Percentiles rank a stretch among this genome's conserved stretches.
Conservation (phyloP, 53 echinoderm and acorn worm genomes). For the Echinarachnius parma region DNA sequence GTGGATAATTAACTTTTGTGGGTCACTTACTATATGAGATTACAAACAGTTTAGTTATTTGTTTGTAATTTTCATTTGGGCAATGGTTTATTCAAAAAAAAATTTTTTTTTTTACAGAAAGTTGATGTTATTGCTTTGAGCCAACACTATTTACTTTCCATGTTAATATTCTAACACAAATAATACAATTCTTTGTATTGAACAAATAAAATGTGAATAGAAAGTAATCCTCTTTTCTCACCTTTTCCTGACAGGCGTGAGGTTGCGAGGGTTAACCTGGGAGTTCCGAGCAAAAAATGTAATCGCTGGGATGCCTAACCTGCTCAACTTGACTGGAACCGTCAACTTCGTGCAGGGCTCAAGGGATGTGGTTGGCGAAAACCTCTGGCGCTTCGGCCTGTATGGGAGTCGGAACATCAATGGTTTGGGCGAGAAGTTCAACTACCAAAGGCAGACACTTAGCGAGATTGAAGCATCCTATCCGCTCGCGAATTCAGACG, state of each 20-base stretch:
- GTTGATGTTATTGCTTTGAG: too few relatives aligned
- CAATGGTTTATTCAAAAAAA: too few relatives aligned
- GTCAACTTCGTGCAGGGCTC: slow-evolving; percentile 56
- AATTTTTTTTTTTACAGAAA: too few relatives aligned
- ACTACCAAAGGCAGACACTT: slow-evolving; percentile 73
- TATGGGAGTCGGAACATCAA: slow-evolving; percentile 61
- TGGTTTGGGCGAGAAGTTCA: slow-evolving; percentile 66
- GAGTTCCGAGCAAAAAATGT: slow-evolving; percentile 59
- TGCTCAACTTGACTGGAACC: slow-evolving; percentile 55
- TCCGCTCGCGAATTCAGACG: slow-evolving; percentile 25
- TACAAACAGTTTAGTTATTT: too few relatives aligned
- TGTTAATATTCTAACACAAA: too few relatives aligned
- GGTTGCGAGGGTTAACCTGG: slow-evolving; percentile 72
- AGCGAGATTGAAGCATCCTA: slow-evolving; percentile 48
- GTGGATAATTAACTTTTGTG: too few relatives aligned
- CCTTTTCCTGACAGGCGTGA: slow-evolving; percentile 77
- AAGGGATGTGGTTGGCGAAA: slow-evolving; percentile 57
- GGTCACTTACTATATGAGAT: too few relatives aligned
- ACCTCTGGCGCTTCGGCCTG: slow-evolving; percentile 82
- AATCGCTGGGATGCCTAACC: slow-evolving; percentile 75
- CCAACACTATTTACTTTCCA: too few relatives aligned
- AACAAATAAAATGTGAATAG: too few relatives aligned
- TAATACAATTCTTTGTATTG: too few relatives aligned
- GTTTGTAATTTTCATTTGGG: too few relatives aligned
- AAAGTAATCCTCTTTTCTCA: too few relatives aligned